Conservation (phyloP, 2,888 invertebrate genomes). For the Glyphotaelius pellucidus region DNA sequence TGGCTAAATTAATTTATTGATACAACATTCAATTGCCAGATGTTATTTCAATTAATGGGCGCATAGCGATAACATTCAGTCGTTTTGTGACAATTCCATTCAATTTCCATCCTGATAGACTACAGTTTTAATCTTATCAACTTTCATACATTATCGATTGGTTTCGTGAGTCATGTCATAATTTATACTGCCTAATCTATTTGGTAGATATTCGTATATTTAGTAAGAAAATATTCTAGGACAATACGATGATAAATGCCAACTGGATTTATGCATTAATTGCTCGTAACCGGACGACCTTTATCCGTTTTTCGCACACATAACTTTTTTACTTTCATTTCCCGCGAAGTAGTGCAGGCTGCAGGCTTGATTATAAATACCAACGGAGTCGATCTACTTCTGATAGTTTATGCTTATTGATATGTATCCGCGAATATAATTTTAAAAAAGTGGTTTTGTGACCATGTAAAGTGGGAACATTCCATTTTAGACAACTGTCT, state of each 20-base stretch:
- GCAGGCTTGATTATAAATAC: not conserved
- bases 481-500: not conserved
- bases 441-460: not conserved
- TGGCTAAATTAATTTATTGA: constrained; percentile 54
- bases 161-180: constrained; percentile 25
- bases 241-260: not conserved
- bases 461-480: not conserved
- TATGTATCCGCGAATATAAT: not conserved
- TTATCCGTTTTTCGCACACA: constrained; percentile 22
- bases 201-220: not conserved
- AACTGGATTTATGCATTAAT: not conserved
- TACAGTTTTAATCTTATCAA: constrained; percentile 41
- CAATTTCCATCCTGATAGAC: constrained; percentile 25
- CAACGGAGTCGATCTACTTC: not conserved
- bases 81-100: constrained; percentile 38
- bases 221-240: constrained; percentile 24
- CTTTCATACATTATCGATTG: constrained; percentile 39
- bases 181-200: constrained; percentile 40
- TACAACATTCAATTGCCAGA: constrained; percentile 61
- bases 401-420: not conserved
- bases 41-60: constrained; percentile 57
- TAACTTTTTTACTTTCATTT: constrained; percentile 30
- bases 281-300: constrained; percentile 10
- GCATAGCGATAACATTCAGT: constrained; percentile 49
- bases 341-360: constrained; percentile 7